Conservation (phyloP, 2,888 invertebrate species). For the Seira ritae region DNA sequence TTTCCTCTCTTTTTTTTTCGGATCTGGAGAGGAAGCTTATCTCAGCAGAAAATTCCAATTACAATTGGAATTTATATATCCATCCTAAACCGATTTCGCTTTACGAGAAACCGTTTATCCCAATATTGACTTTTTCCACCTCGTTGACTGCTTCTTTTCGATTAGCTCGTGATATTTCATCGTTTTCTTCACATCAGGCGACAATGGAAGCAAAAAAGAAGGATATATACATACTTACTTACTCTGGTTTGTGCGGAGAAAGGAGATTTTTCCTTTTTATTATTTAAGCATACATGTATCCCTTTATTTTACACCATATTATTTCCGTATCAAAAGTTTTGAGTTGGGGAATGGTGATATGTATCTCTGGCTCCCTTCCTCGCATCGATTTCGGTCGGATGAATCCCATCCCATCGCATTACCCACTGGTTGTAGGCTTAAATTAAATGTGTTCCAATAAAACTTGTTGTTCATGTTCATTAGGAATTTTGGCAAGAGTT, state of each 20-base stretch:
- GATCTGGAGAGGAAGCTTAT: constrained; percentile 20
- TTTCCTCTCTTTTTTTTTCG: not conserved
- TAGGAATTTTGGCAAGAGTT: too few relatives aligned
- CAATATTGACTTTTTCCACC: constrained; percentile 74
- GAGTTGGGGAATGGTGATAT: too few relatives aligned
- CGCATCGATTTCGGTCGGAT: too few relatives aligned
- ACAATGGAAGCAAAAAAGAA: constrained; percentile 21
- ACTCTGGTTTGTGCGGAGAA: not conserved
- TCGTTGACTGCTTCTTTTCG: constrained; percentile 72
- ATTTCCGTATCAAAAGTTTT: too few relatives aligned
- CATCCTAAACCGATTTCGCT: constrained; percentile 72
- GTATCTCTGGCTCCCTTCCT: too few relatives aligned
- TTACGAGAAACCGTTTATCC: constrained; percentile 74
- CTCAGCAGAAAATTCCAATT: constrained; percentile 73
- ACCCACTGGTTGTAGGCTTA: too few relatives aligned
- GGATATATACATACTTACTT: too few relatives aligned
- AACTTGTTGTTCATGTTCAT: too few relatives aligned
- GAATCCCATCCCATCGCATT: too few relatives aligned
- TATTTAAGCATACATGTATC: too few relatives aligned
- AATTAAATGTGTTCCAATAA: too few relatives aligned
- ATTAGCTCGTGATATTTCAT: constrained; percentile 65
- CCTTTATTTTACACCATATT: too few relatives aligned
- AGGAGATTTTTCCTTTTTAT: constrained; percentile 3
- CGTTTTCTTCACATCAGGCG: constrained; percentile 50
- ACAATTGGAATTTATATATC: constrained; percentile 74